phyloP scores from a whole-genome alignment of 2,797 vertebrate species.

The Ceyx erithaca region DNA sequence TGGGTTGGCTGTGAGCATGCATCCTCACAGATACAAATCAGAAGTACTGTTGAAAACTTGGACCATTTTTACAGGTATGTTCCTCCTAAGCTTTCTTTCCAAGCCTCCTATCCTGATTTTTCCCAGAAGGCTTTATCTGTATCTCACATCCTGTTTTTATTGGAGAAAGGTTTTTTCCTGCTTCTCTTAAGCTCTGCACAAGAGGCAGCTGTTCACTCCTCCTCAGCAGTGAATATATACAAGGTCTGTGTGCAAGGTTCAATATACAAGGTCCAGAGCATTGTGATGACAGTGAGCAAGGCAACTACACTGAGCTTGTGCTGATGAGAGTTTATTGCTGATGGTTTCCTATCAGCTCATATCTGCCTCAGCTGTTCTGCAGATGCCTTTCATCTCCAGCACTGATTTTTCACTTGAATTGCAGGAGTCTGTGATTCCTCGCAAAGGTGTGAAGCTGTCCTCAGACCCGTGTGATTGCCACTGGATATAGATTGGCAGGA shows the following conservation, averaged over 20 bases:
- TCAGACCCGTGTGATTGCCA: neutral
- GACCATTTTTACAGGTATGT: neutral
- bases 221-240: neutral
- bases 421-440: neutral
- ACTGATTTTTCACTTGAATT: constrained; percentile 6
- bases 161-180: neutral
- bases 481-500: neutral
- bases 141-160: neutral
- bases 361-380: constrained; percentile 19
- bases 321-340: constrained; percentile 31
- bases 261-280: neutral
- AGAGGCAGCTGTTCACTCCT: neutral
- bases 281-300: constrained; percentile 15
- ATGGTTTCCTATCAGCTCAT: neutral
- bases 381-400: neutral
- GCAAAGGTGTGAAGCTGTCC: neutral
- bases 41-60: neutral
- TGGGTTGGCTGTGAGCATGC: neutral
- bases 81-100: neutral
- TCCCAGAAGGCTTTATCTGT: neutral
- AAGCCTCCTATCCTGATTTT: neutral
- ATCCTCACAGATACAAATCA: neutral
- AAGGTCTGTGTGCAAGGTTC: neutral
- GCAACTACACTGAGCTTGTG: neutral
- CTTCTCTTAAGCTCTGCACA: neutral